Conservation (phyloP, 2,888 invertebrate species). For the Dioctria linearis region DNA sequence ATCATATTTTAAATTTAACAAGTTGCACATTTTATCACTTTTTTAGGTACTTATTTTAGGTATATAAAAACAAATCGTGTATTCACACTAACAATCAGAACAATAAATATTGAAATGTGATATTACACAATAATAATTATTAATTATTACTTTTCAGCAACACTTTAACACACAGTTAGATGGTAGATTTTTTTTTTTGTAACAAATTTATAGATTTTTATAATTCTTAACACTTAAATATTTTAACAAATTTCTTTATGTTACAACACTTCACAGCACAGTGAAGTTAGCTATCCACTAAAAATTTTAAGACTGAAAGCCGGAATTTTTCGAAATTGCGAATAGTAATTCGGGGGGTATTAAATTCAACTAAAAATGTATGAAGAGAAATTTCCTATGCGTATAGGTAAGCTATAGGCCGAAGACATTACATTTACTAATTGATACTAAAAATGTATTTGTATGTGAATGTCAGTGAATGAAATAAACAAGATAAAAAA, state of each 20-base stretch:
- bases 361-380: constrained; percentile 28
- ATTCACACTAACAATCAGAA: too few relatives aligned
- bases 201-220: too few relatives aligned
- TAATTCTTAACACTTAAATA: too few relatives aligned
- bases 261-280: constrained; percentile 10
- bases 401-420: constrained; percentile 20
- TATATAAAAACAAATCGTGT: too few relatives aligned
- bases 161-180: too few relatives aligned
- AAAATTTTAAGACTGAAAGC: constrained; percentile 38
- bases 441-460: background rate
- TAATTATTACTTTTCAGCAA: too few relatives aligned
- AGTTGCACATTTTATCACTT: constrained; percentile 4
- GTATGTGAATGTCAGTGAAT: constrained; percentile 23
- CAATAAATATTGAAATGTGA: too few relatives aligned
- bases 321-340: constrained; percentile 39
- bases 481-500: constrained; percentile 39
- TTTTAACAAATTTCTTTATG: too few relatives aligned
- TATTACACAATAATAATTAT: too few relatives aligned
- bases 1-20: background rate
- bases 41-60: too few relatives aligned
- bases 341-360: constrained; percentile 7
- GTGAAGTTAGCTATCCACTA: constrained; percentile 38
- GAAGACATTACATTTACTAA: constrained; percentile 27
- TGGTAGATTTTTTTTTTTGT: too few relatives aligned
- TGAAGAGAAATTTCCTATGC: constrained; percentile 22